These are phyloP conservation scores for Polymixis lichenea DNA, from an alignment of 2,888 invertebrate species.

Conservation along the genomic window DNA sequence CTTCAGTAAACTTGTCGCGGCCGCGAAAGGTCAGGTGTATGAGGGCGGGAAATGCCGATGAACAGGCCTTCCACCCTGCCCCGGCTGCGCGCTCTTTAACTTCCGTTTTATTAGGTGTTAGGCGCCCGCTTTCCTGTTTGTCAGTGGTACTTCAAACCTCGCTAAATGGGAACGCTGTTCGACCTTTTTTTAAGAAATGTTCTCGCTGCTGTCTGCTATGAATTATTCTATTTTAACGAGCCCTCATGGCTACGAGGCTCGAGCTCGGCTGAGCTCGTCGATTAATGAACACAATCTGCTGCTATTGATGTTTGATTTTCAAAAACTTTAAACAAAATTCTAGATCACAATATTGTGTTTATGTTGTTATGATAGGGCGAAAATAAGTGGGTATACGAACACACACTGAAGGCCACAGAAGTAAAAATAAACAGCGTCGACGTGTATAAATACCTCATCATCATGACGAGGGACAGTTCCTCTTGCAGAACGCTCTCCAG, in stretches of 20 bases:
- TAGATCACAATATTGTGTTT: background rate
- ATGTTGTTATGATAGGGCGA: background rate
- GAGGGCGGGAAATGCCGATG: conserved; percentile 88
- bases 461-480: conserved; percentile 98
- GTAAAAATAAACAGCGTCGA: conserved; percentile 53
- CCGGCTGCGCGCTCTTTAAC: conserved; percentile 79
- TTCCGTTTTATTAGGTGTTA: conserved; percentile 86
- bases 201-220: conserved; percentile 57
- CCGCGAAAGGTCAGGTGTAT: conserved; percentile 89
- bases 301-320: conserved; percentile 2
- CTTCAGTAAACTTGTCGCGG: conserved; percentile 88
- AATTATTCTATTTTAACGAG: conserved; percentile 82
- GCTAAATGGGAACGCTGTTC: conserved; percentile 68
- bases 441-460: conserved; percentile 94
- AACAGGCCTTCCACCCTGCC: conserved; percentile 79
- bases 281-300: conserved; percentile 74
- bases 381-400: background rate
- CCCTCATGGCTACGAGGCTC: no score
- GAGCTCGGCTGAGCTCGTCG: conserved; percentile 65
- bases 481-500: conserved; percentile 99
- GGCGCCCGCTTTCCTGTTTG: conserved; percentile 79
- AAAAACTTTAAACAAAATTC: background rate
- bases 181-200: conserved; percentile 70
- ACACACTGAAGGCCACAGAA: conserved; percentile 16
- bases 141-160: conserved; percentile 69